A percentile compares a stretch with the other conserved stretches of the same genome.
These are phyloP conservation scores for Ptychadena robeensis DNA, from an alignment of 2,797 vertebrate species.

Conservation along the genomic window DNA sequence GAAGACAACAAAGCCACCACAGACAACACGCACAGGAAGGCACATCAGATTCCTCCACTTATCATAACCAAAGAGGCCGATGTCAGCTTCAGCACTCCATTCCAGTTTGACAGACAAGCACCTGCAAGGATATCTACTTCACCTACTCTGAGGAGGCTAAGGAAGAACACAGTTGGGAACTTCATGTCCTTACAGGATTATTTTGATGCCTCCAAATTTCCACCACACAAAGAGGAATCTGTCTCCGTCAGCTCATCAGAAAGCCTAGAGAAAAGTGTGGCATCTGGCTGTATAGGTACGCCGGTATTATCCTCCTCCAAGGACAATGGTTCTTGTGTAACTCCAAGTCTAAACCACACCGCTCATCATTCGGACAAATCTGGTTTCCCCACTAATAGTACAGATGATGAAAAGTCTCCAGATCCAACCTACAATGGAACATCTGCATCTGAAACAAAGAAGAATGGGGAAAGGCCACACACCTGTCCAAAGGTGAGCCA, in stretches of 20 bases:
- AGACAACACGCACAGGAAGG: not conserved
- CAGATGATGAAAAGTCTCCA: conserved; percentile 1
- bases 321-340: conserved; percentile 47
- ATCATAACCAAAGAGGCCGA: conserved; percentile 57
- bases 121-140: conserved; percentile 86
- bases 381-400: not conserved
- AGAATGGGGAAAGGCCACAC: not conserved
- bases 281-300: conserved; percentile 33
- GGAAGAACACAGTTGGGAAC: conserved; percentile 72
- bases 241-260: not conserved
- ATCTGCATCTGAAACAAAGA: not conserved
- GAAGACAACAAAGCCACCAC: not conserved
- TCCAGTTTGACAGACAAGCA: conserved; percentile 85
- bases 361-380: not conserved
- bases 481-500: conserved; percentile 13
- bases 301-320: conserved; percentile 54
- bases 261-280: conserved; percentile 33
- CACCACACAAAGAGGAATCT: conserved; percentile 43
- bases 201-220: conserved; percentile 5
- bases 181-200: conserved; percentile 43
- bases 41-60: not conserved
- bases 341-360: conserved; percentile 4
- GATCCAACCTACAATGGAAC: not conserved
- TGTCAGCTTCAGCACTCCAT: conserved; percentile 65
- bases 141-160: conserved; percentile 85